These are phyloP conservation scores for Burhinus bistriatus DNA, from an alignment of 2,113 vertebrate species.

Conservation along the genomic window DNA sequence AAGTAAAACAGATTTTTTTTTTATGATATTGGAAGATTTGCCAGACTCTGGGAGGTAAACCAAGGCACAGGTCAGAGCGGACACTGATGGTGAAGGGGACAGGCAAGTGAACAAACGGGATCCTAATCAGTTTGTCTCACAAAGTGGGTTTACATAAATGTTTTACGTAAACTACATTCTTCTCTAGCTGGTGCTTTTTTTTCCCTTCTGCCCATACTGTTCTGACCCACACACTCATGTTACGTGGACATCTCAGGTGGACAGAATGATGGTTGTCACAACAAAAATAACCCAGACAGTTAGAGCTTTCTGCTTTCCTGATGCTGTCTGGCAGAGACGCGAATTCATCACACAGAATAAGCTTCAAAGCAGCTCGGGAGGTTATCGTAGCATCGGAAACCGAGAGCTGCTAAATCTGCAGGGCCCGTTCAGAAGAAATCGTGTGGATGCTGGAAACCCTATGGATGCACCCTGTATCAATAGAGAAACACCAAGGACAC, in stretches of 20 bases:
- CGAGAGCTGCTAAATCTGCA: not conserved
- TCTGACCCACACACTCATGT: accelerated
- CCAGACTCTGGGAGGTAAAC: not conserved
- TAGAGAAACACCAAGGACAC: not conserved
- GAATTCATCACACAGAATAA: not conserved
- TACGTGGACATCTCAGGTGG: not conserved
- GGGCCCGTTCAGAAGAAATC: not conserved
- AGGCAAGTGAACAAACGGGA: not conserved
- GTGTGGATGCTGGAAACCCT: not conserved
- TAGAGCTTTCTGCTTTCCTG: not conserved
- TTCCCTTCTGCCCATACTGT: not conserved
- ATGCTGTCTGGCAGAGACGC: not conserved
- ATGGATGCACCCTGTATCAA: accelerated
- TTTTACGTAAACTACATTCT: not conserved
- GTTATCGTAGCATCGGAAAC: not conserved
- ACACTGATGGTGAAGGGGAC: not conserved
- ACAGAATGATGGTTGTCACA: not conserved
- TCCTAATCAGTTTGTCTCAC: not conserved
- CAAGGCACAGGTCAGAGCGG: not conserved
- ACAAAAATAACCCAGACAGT: not conserved
- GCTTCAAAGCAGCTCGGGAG: not conserved
- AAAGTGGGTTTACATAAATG: not conserved
- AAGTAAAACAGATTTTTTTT: not conserved
- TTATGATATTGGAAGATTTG: not conserved
- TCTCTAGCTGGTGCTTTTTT: not conserved